Conservation (phyloP, 2,797 vertebrate species). For the Diplodus sargus region DNA sequence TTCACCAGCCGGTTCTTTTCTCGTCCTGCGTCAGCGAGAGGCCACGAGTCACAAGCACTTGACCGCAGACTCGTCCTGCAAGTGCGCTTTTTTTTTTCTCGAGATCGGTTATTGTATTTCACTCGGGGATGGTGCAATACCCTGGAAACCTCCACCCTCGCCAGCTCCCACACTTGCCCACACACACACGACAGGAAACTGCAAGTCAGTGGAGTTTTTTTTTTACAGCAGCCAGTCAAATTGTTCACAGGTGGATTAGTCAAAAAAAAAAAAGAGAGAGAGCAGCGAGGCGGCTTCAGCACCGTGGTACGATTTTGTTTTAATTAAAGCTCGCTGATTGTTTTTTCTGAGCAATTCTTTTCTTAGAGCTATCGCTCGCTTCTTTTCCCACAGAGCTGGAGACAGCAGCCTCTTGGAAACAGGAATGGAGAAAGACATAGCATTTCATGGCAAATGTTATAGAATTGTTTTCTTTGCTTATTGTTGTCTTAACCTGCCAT, state of each 20-base stretch:
- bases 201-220: slow-evolving; percentile 30
- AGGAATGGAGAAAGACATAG: slow-evolving; percentile 3
- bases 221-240: slow-evolving; percentile 1
- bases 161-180: slow-evolving; percentile 21
- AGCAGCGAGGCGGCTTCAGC: slow-evolving; percentile 12
- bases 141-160: slow-evolving; percentile 44
- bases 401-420: neutral
- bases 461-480: neutral
- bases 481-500: slow-evolving; percentile 30
- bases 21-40: neutral
- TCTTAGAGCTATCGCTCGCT: neutral
- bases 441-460: slow-evolving; percentile 19
- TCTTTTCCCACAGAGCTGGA: neutral
- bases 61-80: slow-evolving; percentile 22
- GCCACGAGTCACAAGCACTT: neutral
- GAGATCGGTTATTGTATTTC: slow-evolving; percentile 47
- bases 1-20: slow-evolving; percentile 26
- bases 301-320: slow-evolving; percentile 26
- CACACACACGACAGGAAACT: slow-evolving; percentile 8
- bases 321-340: slow-evolving; percentile 41
- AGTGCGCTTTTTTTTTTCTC: neutral
- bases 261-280: neutral
- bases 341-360: slow-evolving; percentile 4
- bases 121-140: slow-evolving; percentile 44
- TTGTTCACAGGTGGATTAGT: slow-evolving; percentile 26